These are phyloP conservation scores for Lepidocolaptes lacrymiger DNA, from an alignment of 2,797 vertebrate species.

Conservation along the genomic window DNA sequence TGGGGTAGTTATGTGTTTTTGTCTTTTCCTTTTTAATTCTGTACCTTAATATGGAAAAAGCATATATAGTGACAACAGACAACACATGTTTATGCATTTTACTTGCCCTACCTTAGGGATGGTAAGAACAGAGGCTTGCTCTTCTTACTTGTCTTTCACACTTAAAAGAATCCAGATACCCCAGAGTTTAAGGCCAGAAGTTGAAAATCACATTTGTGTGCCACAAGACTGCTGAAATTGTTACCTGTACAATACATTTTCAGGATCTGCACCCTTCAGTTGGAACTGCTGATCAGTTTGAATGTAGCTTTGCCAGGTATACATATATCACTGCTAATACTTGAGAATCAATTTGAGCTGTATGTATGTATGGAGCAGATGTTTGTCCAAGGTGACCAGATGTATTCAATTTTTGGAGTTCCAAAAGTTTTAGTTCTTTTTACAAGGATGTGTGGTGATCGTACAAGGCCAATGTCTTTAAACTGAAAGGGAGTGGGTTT, in stretches of 20 bases:
- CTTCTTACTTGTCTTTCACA: neutral
- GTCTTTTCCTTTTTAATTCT: neutral
- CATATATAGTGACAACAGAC: neutral
- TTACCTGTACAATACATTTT: neutral
- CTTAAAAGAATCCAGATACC: neutral
- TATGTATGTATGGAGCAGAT: neutral
- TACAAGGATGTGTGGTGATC: neutral
- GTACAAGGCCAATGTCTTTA: neutral
- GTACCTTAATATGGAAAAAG: neutral
- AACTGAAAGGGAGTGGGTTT: neutral
- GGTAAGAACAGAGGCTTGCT: neutral
- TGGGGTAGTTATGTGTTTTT: neutral
- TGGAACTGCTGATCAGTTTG: neutral
- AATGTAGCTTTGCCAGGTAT: neutral
- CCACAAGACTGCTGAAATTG: neutral
- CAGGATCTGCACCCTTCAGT: neutral
- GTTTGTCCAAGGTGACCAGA: neutral
- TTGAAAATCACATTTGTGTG: neutral
- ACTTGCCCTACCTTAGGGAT: neutral
- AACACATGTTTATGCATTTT: neutral
- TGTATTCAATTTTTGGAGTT: neutral
- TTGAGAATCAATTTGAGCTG: neutral
- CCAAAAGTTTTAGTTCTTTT: neutral
- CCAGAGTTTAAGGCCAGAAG: neutral
- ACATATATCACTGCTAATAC: neutral